These are phyloP conservation scores for Bubo blakistoni DNA, from an alignment of 2,113 vertebrate genomes.

Conservation along the genomic window DNA sequence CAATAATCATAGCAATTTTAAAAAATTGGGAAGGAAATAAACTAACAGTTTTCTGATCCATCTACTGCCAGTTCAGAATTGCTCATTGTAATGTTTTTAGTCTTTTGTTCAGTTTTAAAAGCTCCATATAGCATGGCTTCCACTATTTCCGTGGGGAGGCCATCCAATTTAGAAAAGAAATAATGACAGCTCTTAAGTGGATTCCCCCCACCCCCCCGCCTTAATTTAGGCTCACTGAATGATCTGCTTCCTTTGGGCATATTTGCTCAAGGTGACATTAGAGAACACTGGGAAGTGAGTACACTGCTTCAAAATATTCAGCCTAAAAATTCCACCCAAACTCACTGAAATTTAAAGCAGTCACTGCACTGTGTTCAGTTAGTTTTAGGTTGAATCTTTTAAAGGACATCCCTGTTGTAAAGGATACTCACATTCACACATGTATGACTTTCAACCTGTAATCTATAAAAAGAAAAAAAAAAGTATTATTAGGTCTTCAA, in stretches of 20 bases:
- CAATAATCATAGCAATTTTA: background rate
- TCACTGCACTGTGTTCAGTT: background rate
- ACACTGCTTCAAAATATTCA: background rate
- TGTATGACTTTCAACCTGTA: background rate
- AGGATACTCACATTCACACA: background rate
- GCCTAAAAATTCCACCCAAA: slow-evolving; percentile 11
- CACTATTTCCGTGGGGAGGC: slow-evolving; percentile 32
- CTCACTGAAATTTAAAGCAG: background rate
- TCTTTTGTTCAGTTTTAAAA: slow-evolving; percentile 29
- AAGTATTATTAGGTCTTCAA: background rate
- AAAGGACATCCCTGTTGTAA: background rate
- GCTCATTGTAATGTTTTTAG: background rate
- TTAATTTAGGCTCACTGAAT: slow-evolving; percentile 56
- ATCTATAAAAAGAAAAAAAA: background rate
- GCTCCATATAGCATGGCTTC: background rate
- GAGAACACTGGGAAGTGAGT: background rate
- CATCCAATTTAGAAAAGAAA: slow-evolving; percentile 57
- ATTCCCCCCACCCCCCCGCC: background rate
- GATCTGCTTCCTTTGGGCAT: slow-evolving; percentile 60
- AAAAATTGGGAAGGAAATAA: background rate
- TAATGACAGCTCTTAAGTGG: slow-evolving; percentile 57
- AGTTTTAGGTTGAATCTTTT: background rate
- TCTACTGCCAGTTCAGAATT: background rate
- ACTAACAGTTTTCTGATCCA: background rate
- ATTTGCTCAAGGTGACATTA: slow-evolving; percentile 63